Evolutionary conservation across 2,888 invertebrate genomes (phyloP).

Genomic region (Chrysina gloriosa): DNA sequence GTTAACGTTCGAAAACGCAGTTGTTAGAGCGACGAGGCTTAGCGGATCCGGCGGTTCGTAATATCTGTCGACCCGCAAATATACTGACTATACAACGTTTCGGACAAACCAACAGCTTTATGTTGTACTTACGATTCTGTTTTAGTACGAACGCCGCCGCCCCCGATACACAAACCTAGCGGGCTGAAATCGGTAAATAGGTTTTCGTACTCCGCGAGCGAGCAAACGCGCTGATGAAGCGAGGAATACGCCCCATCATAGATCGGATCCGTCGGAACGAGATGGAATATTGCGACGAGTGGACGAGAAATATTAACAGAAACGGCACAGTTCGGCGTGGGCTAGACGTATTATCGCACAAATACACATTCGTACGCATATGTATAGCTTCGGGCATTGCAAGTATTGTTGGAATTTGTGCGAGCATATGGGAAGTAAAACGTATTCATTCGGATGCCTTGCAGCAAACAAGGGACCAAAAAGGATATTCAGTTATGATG

Average conservation of each 20-base stretch:
- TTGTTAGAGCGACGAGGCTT: slow-evolving; percentile 12
- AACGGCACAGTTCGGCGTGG: too few species aligned
- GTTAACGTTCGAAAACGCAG: slow-evolving; percentile 30
- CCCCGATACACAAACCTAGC: neutral
- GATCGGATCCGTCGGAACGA: too few species aligned
- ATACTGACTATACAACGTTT: slow-evolving; percentile 8
- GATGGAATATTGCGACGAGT: too few species aligned
- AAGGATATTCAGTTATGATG: too few species aligned
- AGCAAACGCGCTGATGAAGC: neutral
- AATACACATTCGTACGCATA: neutral
- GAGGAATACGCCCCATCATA: neutral
- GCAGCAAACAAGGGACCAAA: too few species aligned
- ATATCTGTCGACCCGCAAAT: slow-evolving; percentile 19
- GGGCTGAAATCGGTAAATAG: neutral
- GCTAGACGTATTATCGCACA: too few species aligned
- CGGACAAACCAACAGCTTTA: neutral
- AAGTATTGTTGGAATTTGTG: slow-evolving; percentile 5
- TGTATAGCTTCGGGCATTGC: neutral
- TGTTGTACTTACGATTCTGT: neutral
- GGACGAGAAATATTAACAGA: too few species aligned
- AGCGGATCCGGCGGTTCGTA: slow-evolving; percentile 5
- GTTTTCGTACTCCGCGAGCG: neutral
- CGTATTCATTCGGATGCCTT: too few species aligned
- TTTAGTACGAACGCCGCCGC: neutral
- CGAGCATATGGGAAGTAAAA: too few species aligned